A percentile compares a stretch with the other conserved stretches of the same genome.
Conservation (phyloP, 2,113 vertebrate genomes). For the Brachyhypopomus occidentalis region DNA sequence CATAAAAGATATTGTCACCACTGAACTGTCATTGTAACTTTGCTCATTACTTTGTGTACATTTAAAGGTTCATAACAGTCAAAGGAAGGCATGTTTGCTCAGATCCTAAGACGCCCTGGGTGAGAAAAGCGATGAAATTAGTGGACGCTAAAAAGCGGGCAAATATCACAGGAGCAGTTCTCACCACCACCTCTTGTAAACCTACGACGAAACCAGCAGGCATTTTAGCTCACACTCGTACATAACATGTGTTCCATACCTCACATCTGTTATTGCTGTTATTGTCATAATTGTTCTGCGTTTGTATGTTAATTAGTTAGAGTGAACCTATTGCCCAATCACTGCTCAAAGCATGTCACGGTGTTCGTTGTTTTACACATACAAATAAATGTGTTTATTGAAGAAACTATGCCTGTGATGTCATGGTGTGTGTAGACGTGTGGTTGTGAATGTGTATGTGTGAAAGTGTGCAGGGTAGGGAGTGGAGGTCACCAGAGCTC, state of each 20-base stretch:
- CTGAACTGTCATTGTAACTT: not conserved
- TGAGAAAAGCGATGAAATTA: conserved; percentile 3
- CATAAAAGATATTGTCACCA: not conserved
- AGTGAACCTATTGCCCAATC: too few relatives aligned
- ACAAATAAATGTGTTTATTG: conserved; percentile 9
- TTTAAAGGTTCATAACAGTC: conserved; percentile 37
- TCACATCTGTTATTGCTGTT: not conserved
- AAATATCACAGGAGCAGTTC: not conserved
- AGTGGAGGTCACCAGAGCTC: not conserved
- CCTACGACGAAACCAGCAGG: not conserved
- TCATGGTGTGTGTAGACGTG: not conserved
- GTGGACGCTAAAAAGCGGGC: not conserved
- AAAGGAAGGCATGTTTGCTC: conserved; percentile 11
- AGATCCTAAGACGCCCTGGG: conserved; percentile 29
- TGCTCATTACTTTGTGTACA: not conserved
- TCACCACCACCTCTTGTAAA: not conserved
- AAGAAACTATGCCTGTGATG: not conserved
- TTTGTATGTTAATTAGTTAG: not conserved
- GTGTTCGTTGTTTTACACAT: not conserved
- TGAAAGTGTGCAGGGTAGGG: not conserved
- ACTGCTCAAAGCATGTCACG: not conserved
- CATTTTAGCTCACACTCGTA: too few relatives aligned
- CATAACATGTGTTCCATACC: not conserved
- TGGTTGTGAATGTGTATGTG: not conserved
- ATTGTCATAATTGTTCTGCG: too few relatives aligned